Conservation (phyloP, 2,797 vertebrate species). For the Bradypus variegatus region DNA sequence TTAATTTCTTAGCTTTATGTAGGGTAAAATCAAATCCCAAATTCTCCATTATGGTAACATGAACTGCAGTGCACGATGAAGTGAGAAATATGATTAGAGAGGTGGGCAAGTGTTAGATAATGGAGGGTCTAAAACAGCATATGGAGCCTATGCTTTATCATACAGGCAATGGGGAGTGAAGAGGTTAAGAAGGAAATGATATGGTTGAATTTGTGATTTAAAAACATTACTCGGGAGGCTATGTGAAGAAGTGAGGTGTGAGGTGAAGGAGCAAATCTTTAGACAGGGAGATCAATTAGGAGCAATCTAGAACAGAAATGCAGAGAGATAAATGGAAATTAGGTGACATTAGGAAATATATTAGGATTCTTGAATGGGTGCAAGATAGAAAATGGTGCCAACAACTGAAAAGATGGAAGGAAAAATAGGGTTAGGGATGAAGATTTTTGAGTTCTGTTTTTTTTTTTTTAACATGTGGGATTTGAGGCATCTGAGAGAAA, state of each 20-base stretch:
- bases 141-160: not conserved
- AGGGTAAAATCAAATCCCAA: conserved; percentile 26
- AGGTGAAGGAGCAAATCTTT: not conserved
- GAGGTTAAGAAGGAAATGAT: not conserved
- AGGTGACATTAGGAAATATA: not conserved
- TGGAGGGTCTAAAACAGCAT: not conserved
- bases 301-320: not conserved
- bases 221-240: not conserved
- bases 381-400: not conserved
- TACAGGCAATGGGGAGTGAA: not conserved
- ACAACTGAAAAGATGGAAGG: not conserved
- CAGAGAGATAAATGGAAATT: not conserved
- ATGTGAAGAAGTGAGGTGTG: not conserved
- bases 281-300: not conserved
- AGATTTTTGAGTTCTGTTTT: conserved; percentile 12
- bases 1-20: not conserved
- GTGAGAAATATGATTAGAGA: not conserved
- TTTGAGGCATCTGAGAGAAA: conserved; percentile 4
- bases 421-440: not conserved
- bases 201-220: not conserved
- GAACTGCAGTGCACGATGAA: not conserved
- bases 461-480: not conserved
- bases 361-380: not conserved
- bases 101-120: not conserved
- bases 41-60: not conserved